phyloP scores from a whole-genome alignment of 2,797 vertebrate genomes.

The Adrianichthys oophorus region DNA sequence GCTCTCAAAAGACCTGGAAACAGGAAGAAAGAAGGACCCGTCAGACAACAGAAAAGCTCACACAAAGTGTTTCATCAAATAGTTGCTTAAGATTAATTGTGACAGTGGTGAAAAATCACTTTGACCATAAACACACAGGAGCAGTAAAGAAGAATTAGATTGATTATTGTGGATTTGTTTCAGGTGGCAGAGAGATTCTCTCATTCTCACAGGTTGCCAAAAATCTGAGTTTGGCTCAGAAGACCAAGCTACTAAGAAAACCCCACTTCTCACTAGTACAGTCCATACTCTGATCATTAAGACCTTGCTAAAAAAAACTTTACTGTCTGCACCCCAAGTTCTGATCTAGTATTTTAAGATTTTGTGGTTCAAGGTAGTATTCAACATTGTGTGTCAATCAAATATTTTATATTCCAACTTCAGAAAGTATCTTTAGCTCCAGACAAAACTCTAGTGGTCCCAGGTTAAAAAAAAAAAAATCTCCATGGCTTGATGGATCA shows the following conservation, averaged over 20 bases:
- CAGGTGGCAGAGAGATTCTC: constrained; percentile 19
- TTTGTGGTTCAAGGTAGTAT: too few relatives aligned
- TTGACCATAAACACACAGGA: constrained; percentile 30
- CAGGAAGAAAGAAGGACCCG: constrained; percentile 5
- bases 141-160: constrained; percentile 36
- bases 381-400: too few relatives aligned
- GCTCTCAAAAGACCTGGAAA: constrained; percentile 49
- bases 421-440: too few relatives aligned
- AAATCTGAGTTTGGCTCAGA: constrained; percentile 5
- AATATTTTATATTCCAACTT: too few relatives aligned
- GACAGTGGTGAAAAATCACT: constrained; percentile 30
- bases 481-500: too few relatives aligned
- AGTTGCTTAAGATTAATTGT: constrained; percentile 34
- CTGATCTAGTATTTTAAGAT: too few relatives aligned
- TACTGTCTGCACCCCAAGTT: too few relatives aligned
- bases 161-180: constrained; percentile 32
- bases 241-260: constrained; percentile 11
- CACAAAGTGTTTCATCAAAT: constrained; percentile 23
- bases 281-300: too few relatives aligned
- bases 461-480: too few relatives aligned
- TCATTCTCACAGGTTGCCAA: constrained; percentile 1
- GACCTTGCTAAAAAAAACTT: too few relatives aligned
- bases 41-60: constrained; percentile 23
- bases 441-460: too few relatives aligned
- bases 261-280: background rate